These are phyloP conservation scores for Burhinus oedicnemus DNA, from an alignment of 2,113 vertebrate genomes.

Conservation along the genomic window DNA sequence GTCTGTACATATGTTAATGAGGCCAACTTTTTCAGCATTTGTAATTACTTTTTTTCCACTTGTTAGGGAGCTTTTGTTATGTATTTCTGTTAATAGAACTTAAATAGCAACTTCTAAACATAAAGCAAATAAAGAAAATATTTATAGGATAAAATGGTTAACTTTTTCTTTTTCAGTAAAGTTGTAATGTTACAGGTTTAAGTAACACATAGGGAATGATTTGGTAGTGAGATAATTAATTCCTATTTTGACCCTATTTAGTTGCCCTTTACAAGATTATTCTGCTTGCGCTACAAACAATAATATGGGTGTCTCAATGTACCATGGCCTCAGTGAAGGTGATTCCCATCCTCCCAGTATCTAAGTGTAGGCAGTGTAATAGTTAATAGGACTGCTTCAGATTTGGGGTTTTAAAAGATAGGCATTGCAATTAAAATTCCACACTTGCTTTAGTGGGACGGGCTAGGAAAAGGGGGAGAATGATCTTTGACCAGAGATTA, in stretches of 20 bases:
- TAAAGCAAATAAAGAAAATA: constrained; percentile 83
- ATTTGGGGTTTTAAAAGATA: constrained; percentile 23
- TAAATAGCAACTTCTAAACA: constrained; percentile 81
- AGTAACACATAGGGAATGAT: constrained; percentile 69
- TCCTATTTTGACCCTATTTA: constrained; percentile 66
- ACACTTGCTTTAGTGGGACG: constrained; percentile 33
- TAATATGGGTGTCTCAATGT: constrained; percentile 55
- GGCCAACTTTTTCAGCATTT: constrained; percentile 91
- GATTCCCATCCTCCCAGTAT: constrained; percentile 20
- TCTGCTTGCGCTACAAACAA: constrained; percentile 61
- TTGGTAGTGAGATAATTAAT: constrained; percentile 35
- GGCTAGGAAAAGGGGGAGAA: background rate
- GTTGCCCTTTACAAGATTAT: constrained; percentile 62
- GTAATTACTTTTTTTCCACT: constrained; percentile 87
- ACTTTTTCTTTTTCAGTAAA: constrained; percentile 80
- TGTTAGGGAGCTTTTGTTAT: constrained; percentile 84
- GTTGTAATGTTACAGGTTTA: constrained; percentile 64
- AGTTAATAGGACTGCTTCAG: constrained; percentile 42
- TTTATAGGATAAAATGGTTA: constrained; percentile 84
- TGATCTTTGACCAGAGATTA: constrained; percentile 49
- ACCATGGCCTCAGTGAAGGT: constrained; percentile 49
- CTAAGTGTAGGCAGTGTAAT: constrained; percentile 51
- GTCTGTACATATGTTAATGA: constrained; percentile 92
- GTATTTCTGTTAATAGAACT: constrained; percentile 87
- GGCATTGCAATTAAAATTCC: background rate